A percentile compares a stretch with the other conserved stretches of the same genome.
Conservation (phyloP, 2,888 invertebrate genomes). For the Meloe dianella region DNA sequence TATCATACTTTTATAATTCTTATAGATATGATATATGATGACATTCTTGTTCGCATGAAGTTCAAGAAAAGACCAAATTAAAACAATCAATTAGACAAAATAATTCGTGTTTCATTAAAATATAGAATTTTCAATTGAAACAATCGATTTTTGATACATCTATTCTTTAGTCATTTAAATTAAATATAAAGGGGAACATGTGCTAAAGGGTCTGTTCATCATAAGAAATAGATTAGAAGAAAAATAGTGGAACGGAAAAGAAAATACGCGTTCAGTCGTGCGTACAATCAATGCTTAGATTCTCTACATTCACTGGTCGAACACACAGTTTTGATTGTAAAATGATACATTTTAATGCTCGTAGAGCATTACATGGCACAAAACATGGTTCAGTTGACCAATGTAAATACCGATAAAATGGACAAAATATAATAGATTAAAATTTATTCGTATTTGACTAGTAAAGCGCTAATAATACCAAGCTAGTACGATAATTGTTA, state of each 20-base stretch:
- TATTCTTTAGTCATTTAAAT: background rate
- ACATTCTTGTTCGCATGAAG: slow-evolving; percentile 13
- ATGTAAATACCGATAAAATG: slow-evolving; percentile 24
- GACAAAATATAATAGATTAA: background rate
- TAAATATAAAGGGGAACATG: too few relatives aligned
- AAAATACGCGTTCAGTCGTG: slow-evolving; percentile 51
- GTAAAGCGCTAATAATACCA: background rate
- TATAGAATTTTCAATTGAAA: too few relatives aligned
- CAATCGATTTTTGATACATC: background rate
- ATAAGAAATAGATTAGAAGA: slow-evolving; percentile 14
- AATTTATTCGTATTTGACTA: background rate
- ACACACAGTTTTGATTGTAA: slow-evolving; percentile 51
- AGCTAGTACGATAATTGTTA: background rate
- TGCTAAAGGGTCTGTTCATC: slow-evolving; percentile 4
- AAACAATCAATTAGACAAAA: too few relatives aligned
- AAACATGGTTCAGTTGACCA: slow-evolving; percentile 47
- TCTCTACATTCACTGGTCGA: slow-evolving; percentile 48
- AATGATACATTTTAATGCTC: slow-evolving; percentile 56
- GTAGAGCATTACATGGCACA: slow-evolving; percentile 49
- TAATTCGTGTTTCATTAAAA: too few relatives aligned
- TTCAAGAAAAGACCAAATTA: background rate
- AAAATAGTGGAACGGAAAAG: slow-evolving; percentile 31
- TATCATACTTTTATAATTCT: slow-evolving; percentile 17
- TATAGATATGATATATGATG: too few relatives aligned
- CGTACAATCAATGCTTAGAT: slow-evolving; percentile 55